phyloP scores from a whole-genome alignment of 2,113 vertebrate genomes.

The Ramphastos sulfuratus region DNA sequence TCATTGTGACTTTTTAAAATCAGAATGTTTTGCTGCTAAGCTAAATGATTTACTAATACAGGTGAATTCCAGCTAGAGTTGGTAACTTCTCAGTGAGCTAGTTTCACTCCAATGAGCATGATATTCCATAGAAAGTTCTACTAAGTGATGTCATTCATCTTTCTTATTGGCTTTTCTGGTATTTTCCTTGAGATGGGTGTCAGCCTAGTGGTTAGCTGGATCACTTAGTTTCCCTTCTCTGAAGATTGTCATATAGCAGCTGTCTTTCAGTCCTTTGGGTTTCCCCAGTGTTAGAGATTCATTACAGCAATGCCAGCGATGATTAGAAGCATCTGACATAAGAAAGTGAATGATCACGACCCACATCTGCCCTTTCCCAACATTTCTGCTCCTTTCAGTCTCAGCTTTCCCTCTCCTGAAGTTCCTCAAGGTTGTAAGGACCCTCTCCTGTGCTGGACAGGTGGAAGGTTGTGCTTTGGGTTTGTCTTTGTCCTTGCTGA shows the following conservation, averaged over 20 bases:
- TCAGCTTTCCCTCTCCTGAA: background rate
- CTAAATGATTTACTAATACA: background rate
- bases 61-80: background rate
- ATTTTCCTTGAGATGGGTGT: background rate
- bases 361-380: background rate
- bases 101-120: background rate
- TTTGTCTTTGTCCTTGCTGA: background rate
- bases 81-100: background rate
- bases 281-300: background rate
- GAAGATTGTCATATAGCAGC: background rate
- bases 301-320: background rate
- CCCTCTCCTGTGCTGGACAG: background rate
- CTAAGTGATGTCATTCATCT: background rate
- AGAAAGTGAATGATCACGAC: background rate
- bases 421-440: background rate
- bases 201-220: background rate
- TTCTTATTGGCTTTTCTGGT: background rate
- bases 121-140: background rate
- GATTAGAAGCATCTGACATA: background rate
- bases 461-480: background rate
- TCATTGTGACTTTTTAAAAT: background rate
- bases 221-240: background rate
- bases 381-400: background rate
- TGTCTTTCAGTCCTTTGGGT: background rate
- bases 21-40: background rate